Evolutionary conservation across 2,113 vertebrate species (phyloP).

Genomic region (Gavialis gangeticus): DNA sequence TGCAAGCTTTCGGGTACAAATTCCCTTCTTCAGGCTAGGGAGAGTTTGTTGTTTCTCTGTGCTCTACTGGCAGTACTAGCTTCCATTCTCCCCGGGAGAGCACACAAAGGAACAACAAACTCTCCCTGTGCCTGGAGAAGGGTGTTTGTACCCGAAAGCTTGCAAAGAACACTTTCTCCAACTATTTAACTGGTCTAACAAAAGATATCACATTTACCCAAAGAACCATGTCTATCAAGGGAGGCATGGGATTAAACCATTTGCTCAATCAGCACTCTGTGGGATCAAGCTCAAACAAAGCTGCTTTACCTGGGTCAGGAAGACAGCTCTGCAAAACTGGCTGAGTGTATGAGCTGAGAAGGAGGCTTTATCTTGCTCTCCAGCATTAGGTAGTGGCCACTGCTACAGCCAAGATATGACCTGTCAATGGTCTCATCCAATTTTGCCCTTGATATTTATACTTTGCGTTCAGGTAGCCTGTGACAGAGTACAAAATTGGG

Average conservation of each 20-base stretch:
- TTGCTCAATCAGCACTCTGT: neutral
- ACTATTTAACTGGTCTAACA: too few relatives aligned
- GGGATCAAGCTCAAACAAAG: neutral
- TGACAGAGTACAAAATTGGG: neutral
- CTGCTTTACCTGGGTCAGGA: neutral
- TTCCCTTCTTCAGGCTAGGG: too few relatives aligned
- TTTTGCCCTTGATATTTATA: fast-evolving
- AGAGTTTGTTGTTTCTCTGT: too few relatives aligned
- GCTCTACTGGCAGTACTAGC: too few relatives aligned
- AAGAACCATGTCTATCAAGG: neutral
- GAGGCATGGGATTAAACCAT: neutral
- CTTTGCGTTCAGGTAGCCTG: neutral
- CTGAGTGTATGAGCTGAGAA: neutral
- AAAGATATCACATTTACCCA: fast-evolving
- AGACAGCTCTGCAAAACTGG: neutral
- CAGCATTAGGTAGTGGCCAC: neutral
- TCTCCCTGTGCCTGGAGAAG: too few relatives aligned
- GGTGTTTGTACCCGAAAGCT: too few relatives aligned
- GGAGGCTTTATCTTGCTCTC: neutral
- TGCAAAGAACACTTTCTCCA: too few relatives aligned
- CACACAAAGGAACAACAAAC: too few relatives aligned
- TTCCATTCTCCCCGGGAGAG: too few relatives aligned
- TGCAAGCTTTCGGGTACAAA: too few relatives aligned
- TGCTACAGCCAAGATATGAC: neutral
- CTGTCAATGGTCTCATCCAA: fast-evolving